These are phyloP conservation scores for Scaptomyza parva DNA, from an alignment of 2,888 invertebrate genomes.

Conservation along the genomic window DNA sequence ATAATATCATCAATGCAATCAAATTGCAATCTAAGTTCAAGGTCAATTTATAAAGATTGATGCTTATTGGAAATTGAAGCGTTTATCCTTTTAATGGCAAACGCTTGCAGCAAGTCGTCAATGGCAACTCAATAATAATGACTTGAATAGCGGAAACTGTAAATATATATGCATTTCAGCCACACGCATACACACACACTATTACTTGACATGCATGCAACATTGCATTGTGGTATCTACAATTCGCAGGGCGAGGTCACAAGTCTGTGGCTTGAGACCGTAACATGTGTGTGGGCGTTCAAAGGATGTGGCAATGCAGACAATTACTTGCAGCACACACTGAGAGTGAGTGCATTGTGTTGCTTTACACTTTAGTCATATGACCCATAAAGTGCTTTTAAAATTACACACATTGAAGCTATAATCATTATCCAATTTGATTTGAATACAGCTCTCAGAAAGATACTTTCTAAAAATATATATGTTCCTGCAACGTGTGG, in stretches of 20 bases:
- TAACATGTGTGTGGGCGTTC: slow-evolving; percentile 1
- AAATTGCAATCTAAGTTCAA: slow-evolving; percentile 1
- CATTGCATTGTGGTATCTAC: slow-evolving; percentile 20
- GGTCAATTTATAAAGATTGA: slow-evolving; percentile 3
- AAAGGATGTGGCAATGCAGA: slow-evolving; percentile 9
- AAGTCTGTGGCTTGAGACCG: slow-evolving; percentile 9
- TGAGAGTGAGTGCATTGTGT: slow-evolving; percentile 8
- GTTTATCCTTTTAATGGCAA: not conserved
- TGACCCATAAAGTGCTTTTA: not conserved
- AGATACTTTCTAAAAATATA: not conserved
- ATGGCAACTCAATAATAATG: slow-evolving; percentile 55
- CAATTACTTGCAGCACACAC: slow-evolving; percentile 13
- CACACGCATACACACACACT: slow-evolving; percentile 1
- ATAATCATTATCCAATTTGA: not conserved
- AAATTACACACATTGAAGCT: not conserved
- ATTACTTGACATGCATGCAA: slow-evolving; percentile 53
- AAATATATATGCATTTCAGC: slow-evolving; percentile 58
- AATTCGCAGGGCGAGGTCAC: slow-evolving; percentile 37
- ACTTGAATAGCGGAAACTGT: slow-evolving; percentile 65
- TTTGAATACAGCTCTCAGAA: not conserved
- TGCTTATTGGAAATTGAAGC: slow-evolving; percentile 1
- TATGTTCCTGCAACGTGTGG: not conserved
- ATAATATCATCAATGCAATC: not conserved
- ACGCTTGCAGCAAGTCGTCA: slow-evolving; percentile 18
- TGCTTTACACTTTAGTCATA: slow-evolving; percentile 7